phyloP scores from a whole-genome alignment of 2,113 vertebrate genomes.

The Ageneiosus marmoratus region DNA sequence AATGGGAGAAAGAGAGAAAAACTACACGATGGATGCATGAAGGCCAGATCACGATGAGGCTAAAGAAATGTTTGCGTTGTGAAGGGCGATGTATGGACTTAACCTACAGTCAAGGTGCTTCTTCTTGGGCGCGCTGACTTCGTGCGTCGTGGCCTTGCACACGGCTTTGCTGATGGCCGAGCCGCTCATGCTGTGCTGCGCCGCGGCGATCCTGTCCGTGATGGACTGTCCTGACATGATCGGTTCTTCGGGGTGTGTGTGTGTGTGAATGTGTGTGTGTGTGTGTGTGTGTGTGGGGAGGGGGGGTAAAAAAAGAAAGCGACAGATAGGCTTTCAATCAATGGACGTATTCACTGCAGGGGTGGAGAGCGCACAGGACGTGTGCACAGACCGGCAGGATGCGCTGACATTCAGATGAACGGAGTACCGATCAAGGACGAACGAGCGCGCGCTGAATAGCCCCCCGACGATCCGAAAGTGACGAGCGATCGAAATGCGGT shows the following conservation, averaged over 20 bases:
- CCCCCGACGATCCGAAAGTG: conserved; percentile 21
- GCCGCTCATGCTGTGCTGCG: conserved; percentile 89
- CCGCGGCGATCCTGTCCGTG: conserved; percentile 85
- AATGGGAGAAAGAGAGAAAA: background rate
- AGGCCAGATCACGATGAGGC: conserved; percentile 21
- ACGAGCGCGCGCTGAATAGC: background rate
- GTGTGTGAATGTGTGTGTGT: background rate
- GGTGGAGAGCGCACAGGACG: conserved; percentile 42
- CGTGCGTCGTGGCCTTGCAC: conserved; percentile 88
- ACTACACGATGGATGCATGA: background rate
- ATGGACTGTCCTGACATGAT: conserved; percentile 87
- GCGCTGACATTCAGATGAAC: conserved; percentile 54
- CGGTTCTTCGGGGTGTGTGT: conserved; percentile 21
- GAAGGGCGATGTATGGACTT: conserved; percentile 36
- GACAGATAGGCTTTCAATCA: conserved; percentile 31
- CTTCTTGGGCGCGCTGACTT: conserved; percentile 90
- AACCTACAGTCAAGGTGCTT: conserved; percentile 91
- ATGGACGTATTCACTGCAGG: conserved; percentile 46
- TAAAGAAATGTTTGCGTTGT: conserved; percentile 24
- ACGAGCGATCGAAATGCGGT: conserved; percentile 20
- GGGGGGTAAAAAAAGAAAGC: background rate
- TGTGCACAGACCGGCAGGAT: conserved; percentile 43
- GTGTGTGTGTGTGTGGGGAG: background rate
- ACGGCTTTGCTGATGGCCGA: conserved; percentile 85
- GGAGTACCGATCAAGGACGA: conserved; percentile 35